Conservation (phyloP, 2,113 vertebrate genomes). For the Pterocles gutturalis region DNA sequence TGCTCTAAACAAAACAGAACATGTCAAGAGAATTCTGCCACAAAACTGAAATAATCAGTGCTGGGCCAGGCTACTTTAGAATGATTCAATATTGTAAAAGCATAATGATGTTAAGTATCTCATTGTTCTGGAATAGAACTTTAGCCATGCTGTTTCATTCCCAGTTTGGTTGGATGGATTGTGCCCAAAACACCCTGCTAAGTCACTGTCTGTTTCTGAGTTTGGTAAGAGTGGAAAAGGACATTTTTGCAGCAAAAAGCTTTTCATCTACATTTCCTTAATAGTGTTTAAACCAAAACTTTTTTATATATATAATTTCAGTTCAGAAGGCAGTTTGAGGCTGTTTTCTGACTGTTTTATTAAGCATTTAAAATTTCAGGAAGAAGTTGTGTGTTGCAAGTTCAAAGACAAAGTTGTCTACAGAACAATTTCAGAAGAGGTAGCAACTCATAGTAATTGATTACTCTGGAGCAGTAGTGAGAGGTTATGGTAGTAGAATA, state of each 20-base stretch:
- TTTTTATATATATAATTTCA: background rate
- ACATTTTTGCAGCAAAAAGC: background rate
- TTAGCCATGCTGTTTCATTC: background rate
- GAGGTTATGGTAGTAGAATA: background rate
- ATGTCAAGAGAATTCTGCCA: background rate
- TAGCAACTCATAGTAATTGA: background rate
- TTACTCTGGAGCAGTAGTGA: background rate
- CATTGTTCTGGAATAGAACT: background rate
- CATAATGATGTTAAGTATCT: background rate
- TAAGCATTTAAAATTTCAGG: background rate
- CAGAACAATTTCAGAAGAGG: background rate
- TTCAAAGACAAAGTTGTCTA: background rate
- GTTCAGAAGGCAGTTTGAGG: background rate
- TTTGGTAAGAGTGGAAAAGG: background rate
- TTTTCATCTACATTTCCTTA: background rate
- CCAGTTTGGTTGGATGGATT: background rate
- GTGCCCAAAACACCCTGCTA: background rate
- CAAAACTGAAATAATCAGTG: background rate
- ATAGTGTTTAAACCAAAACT: background rate
- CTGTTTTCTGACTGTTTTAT: background rate
- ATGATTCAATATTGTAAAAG: background rate
- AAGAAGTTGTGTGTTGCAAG: background rate
- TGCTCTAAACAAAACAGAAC: background rate
- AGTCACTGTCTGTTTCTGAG: background rate
- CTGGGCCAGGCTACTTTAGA: background rate